Evolutionary conservation across 2,797 vertebrate genomes (phyloP), one percentile per base, ranked within the genome.

Genomic region (Neomorphus geoffroyi): DNA sequence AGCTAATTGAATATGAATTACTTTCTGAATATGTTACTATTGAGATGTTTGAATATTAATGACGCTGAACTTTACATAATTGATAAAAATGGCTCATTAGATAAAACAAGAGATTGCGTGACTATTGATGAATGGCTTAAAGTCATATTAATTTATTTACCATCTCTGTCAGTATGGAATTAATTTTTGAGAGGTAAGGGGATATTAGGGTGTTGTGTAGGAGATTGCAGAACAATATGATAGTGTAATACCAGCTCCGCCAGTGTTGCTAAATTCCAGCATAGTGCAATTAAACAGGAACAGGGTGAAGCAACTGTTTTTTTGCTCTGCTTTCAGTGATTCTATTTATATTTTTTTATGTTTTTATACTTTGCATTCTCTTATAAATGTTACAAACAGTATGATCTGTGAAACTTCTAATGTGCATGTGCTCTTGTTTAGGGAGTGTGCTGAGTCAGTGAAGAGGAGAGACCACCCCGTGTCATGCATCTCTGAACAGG

Each of bases 1-100:
- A 92, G 88, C 78, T 96, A 92, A 96, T 83, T 96, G 96, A 97
- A 95, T 97, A 96, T 93, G 70, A 97, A 95, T 96, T 95, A 93
- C 71, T 71, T 90, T 96, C 86, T 90, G 92, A 95, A 92, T 95
- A 87, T 80, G 92, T 92, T 96, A 82, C 94, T 94, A 13, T 89
- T 97, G 95, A 92, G 79, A 72, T 82, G 74, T 94, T 94, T 92
- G 87, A 95, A 94, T 94, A 92, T 90, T 92, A 93, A 74, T 66
- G 91, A 88, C 19, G 21, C 10, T 17, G 16, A 71, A 61, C 5
- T 14, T 91, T 37, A 57, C 3, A 79, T 92, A 92, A 94, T 85
- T 95, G 91, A 88, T 96, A 90, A 97, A 95, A 96, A 94, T 90
- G 88, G n/a, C 80, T 97, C 87, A 77, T 96, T 93, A 96, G 65